A percentile compares a stretch with the other conserved stretches of the same genome.
Evolutionary conservation across 1,140 invertebrate species (phyloP).

Genomic region (Ceratitis capitata): DNA sequence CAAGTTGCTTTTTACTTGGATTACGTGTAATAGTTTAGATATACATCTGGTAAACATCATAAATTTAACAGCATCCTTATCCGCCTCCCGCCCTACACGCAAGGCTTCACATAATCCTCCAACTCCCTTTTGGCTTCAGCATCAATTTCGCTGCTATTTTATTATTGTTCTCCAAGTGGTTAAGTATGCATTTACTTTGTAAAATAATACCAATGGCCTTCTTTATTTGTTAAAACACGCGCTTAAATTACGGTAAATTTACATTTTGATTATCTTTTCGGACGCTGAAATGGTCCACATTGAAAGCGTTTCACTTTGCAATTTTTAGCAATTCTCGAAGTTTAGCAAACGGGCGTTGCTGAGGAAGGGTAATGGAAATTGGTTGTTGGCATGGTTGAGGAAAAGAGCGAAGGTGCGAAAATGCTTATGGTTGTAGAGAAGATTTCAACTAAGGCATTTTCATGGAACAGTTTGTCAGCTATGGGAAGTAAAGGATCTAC

Average conservation of each 20-base stretch:
- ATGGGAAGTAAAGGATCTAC: too few relatives aligned
- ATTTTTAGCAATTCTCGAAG: neutral
- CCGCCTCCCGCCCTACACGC: too few relatives aligned
- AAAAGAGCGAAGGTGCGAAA: too few relatives aligned
- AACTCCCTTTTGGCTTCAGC: too few relatives aligned
- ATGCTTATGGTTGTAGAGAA: too few relatives aligned
- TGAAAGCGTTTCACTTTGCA: neutral
- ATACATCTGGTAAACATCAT: neutral
- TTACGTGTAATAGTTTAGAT: neutral
- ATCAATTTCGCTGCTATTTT: neutral
- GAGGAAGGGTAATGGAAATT: neutral
- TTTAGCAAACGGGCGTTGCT: neutral
- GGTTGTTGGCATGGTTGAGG: too few relatives aligned
- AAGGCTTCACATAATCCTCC: too few relatives aligned
- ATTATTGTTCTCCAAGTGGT: neutral
- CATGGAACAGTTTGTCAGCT: too few relatives aligned
- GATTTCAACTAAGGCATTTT: too few relatives aligned
- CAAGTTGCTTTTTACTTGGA: neutral
- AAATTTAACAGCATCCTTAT: too few relatives aligned
- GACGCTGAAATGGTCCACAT: neutral
- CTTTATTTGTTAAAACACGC: neutral
- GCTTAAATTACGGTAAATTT: neutral
- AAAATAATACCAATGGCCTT: neutral
- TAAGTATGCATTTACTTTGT: neutral
- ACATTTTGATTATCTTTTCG: neutral